These are phyloP conservation scores for Synaphobranchus kaupii DNA, from an alignment of 2,797 vertebrate species.

Conservation along the genomic window DNA sequence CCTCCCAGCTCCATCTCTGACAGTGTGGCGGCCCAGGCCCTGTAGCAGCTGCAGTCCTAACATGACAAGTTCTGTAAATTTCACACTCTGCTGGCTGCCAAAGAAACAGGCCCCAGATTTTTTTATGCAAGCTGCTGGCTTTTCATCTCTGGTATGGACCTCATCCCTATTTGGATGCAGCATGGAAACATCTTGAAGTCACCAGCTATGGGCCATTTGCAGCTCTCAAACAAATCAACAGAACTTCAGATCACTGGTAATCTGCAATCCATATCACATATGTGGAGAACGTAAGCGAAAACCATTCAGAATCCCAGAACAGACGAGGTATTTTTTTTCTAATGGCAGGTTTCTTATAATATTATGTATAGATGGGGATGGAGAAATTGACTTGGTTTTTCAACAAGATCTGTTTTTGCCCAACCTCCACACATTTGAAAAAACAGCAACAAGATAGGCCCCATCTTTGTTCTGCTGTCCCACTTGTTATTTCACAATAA, in stretches of 20 bases:
- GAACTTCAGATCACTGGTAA: conserved; percentile 68
- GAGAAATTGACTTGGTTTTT: conserved; percentile 22
- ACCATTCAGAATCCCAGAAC: conserved; percentile 46
- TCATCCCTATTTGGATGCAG: conserved; percentile 58
- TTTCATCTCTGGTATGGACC: conserved; percentile 64
- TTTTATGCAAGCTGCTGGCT: conserved; percentile 72
- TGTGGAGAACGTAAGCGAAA: conserved; percentile 47
- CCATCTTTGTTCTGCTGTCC: conserved; percentile 28
- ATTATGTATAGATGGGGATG: conserved; percentile 32
- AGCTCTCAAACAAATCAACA: conserved; percentile 80
- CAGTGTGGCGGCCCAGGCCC: conserved; percentile 69
- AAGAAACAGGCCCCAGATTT: conserved; percentile 82
- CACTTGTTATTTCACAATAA: neutral
- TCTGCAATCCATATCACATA: conserved; percentile 49
- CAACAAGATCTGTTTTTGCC: conserved; percentile 33
- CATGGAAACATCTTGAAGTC: conserved; percentile 63
- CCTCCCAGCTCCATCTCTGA: conserved; percentile 50
- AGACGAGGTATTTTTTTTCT: conserved; percentile 24
- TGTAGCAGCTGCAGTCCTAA: conserved; percentile 79
- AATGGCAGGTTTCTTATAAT: conserved; percentile 37
- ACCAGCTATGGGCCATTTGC: conserved; percentile 78
- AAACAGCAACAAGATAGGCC: neutral
- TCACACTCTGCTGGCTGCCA: conserved; percentile 84
- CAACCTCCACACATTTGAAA: neutral
- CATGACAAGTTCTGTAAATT: conserved; percentile 84